Conservation (phyloP, 1,140 invertebrate species). For the Pteromalus puparum region DNA sequence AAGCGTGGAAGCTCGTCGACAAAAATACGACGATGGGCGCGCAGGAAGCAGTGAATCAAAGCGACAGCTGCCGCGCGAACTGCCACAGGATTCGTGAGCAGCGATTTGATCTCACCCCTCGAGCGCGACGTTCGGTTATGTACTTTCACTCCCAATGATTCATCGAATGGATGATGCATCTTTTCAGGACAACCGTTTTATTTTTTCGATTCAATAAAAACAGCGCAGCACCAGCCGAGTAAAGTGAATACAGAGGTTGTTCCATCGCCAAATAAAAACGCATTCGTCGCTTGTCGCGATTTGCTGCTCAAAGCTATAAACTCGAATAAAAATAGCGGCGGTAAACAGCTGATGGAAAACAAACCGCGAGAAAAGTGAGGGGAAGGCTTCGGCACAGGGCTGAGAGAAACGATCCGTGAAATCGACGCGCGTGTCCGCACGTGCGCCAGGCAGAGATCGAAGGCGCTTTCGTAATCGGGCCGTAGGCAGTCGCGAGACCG, state of each 20-base stretch:
- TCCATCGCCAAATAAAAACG: not conserved
- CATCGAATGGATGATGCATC: constrained; percentile 19
- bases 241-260: too few relatives aligned
- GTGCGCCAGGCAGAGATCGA: not conserved
- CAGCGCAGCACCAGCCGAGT: too few relatives aligned
- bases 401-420: not conserved
- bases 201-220: too few relatives aligned
- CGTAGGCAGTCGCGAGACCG: not conserved
- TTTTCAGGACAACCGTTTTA: constrained; percentile 14
- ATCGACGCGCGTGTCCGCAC: not conserved
- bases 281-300: not conserved
- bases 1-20: constrained; percentile 53
- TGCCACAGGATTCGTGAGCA: constrained; percentile 56
- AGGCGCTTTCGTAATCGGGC: too few relatives aligned
- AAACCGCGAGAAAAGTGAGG: constrained; percentile 1
- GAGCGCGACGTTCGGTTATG: not conserved
- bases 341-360: not conserved
- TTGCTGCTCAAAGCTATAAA: not conserved
- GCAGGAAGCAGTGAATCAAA: constrained; percentile 71
- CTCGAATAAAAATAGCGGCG: not conserved
- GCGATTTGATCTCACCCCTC: constrained; percentile 57
- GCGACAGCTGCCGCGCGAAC: constrained; percentile 60
- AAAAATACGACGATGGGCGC: constrained; percentile 65
- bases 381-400: not conserved
- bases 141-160: constrained; percentile 1